Evolutionary conservation across 2,797 vertebrate genomes (phyloP).

Genomic region (Myotis findleyi): DNA sequence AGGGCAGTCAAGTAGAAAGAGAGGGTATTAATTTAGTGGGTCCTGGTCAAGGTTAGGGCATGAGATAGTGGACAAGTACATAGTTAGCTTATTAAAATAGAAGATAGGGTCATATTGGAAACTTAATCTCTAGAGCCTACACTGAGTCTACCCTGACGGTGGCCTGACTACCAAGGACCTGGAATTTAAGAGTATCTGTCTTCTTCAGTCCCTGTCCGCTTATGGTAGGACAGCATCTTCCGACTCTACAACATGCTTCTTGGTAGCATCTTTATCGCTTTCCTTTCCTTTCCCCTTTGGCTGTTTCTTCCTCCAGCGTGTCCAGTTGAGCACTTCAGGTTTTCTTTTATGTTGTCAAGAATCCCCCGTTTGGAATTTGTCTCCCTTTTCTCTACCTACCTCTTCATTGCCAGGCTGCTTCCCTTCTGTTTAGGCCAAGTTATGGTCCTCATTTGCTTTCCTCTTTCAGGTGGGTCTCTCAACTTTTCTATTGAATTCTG

Average conservation of each 20-base stretch:
- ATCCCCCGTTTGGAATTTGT: not conserved
- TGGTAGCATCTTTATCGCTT: not conserved
- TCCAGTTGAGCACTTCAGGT: not conserved
- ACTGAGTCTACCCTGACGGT: not conserved
- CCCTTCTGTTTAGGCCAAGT: not conserved
- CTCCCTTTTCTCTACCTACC: not conserved
- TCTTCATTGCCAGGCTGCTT: not conserved
- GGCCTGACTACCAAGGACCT: not conserved
- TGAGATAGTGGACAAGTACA: conserved; percentile 66
- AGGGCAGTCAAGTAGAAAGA: conserved; percentile 69
- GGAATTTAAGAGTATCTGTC: not conserved
- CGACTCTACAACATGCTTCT: not conserved
- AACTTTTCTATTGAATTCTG: not conserved
- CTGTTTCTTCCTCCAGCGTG: not conserved
- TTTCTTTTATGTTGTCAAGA: not conserved
- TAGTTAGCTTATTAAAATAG: conserved; percentile 51
- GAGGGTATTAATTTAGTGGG: conserved; percentile 73
- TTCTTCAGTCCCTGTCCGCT: not conserved
- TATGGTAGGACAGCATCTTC: not conserved
- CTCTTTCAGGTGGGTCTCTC: not conserved
- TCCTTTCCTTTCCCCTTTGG: not conserved
- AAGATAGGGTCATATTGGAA: conserved; percentile 55
- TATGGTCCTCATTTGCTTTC: not conserved
- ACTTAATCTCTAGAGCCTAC: conserved; percentile 2
- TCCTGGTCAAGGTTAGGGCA: conserved; percentile 80